Evolutionary conservation across 1,140 invertebrate genomes (phyloP), one percentile per base, ranked within the genome.

Genomic region (Lasaia peninsularis): DNA sequence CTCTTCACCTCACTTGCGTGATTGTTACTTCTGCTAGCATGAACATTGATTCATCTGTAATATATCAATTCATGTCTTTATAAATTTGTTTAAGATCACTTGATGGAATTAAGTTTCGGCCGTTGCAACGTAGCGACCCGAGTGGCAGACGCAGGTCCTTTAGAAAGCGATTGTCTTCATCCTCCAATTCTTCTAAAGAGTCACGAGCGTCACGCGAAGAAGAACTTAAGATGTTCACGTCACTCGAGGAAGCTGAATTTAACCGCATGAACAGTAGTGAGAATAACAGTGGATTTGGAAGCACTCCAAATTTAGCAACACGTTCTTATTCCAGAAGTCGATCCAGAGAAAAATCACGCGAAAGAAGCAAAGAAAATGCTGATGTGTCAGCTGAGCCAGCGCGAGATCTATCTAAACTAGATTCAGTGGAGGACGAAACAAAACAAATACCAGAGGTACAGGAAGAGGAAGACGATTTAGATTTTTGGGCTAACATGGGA

Each of bases 191-290:
- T 10, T 92, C 91, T 20, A 83, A 75, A 60, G 91, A 91, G 6
- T 92, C 81, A 57, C 86, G 89, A 54, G 91, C 91, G 37, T 90
- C 89, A 14, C 90, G 91, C 14, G 91, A 92, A 58, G 91, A 92
- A 62, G 91, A 92, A 72, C 72, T 92, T 16, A 90, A 90, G 73
- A 90, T 90, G 80, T 92, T 92, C 58, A 92, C 91, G 52, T 91
- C 91, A 35, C 81, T 92, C 53, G 91, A 92, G 71, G 91, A 92
- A 74, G 89, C 90, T 58, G 91, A 92, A 63, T 88, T 91, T 56
- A 83, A 86, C 70, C 75, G 70, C 69, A 82, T 81, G 69, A 75
- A 69, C 64, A 69, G 60, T 52, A 71, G 69, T 44, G 73, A 73
- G 20, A 75, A 69, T 50, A 58, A 69, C 58, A 67, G 52, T 52